Conservation (phyloP, 2,888 invertebrate species). For the Escarpia spicata region DNA sequence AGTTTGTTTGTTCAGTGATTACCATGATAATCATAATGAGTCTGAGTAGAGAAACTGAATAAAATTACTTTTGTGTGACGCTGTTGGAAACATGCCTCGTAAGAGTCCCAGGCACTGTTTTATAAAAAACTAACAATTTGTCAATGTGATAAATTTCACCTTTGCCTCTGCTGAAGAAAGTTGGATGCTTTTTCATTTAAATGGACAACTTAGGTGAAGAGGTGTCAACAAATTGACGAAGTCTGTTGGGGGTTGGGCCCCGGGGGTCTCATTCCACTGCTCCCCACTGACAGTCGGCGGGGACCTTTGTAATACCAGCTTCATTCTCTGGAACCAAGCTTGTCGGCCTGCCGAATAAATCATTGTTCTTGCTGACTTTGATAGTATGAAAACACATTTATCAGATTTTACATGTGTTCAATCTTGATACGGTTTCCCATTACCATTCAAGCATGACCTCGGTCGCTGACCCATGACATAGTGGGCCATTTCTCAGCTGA, state of each 20-base stretch:
- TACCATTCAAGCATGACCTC: neutral
- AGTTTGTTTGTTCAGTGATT: neutral
- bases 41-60: neutral
- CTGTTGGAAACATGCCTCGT: neutral
- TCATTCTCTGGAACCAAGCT: neutral
- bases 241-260: neutral
- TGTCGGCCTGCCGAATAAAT: neutral
- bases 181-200: neutral
- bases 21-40: neutral
- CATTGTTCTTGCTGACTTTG: neutral
- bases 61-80: neutral
- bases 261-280: neutral
- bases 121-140: neutral
- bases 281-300: neutral
- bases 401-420: neutral
- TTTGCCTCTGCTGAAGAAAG: neutral
- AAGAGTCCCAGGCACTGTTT: neutral
- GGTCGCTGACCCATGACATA: neutral
- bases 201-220: neutral
- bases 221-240: neutral
- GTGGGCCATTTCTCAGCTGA: neutral
- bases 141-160: neutral
- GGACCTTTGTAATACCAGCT: neutral
- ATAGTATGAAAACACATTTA: slow-evolving; percentile 6
- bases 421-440: slow-evolving; percentile 3